Conservation (phyloP, 2,113 vertebrate species). For the Brachypodius melanocephalos region DNA sequence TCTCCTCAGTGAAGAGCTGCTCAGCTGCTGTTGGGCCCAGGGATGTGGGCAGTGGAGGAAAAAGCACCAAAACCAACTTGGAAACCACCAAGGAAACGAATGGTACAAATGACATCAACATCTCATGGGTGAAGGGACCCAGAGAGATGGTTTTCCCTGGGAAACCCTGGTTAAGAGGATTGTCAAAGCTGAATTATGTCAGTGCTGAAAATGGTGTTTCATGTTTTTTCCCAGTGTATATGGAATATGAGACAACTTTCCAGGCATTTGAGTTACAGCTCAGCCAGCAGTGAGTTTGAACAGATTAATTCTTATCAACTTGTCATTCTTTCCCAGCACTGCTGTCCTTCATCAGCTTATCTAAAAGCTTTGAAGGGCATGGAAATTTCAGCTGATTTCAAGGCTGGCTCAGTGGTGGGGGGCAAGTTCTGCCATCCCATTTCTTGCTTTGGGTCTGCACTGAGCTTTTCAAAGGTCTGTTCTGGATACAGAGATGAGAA, state of each 20-base stretch:
- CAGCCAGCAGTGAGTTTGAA: neutral
- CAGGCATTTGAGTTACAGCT: constrained; percentile 35
- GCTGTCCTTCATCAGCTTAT: constrained; percentile 63
- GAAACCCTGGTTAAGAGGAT: neutral
- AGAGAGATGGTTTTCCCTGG: neutral
- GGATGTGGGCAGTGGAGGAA: neutral
- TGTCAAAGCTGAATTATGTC: neutral
- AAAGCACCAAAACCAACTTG: neutral
- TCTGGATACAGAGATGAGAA: neutral
- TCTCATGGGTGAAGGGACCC: neutral
- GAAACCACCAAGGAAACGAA: neutral
- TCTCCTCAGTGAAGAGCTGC: neutral
- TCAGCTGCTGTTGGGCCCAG: neutral
- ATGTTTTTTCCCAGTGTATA: constrained; percentile 8
- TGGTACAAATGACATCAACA: neutral
- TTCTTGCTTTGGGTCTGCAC: neutral
- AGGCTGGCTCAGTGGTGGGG: neutral
- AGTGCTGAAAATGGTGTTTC: constrained; percentile 12
- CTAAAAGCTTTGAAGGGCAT: constrained; percentile 82
- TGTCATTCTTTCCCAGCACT: neutral
- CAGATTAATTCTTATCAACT: neutral
- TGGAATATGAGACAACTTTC: neutral
- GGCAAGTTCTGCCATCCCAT: neutral
- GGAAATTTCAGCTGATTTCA: constrained; percentile 62
- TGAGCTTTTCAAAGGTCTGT: neutral